These are phyloP conservation scores for Chiloscyllium punctatum DNA, from an alignment of 2,797 vertebrate genomes.

Conservation along the genomic window DNA sequence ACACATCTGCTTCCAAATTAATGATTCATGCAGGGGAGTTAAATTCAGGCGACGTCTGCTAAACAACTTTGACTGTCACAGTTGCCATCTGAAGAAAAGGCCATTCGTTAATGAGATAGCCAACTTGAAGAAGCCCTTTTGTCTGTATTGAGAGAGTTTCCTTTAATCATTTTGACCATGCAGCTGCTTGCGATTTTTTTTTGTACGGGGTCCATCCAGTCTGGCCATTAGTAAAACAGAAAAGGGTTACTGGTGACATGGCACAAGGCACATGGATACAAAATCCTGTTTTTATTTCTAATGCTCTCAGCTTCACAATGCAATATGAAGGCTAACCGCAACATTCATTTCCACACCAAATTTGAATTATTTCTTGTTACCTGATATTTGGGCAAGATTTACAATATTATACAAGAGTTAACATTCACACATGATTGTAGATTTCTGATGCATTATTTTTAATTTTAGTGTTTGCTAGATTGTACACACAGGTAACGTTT, in stretches of 20 bases:
- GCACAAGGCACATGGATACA: background rate
- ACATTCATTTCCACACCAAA: background rate
- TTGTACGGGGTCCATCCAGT: background rate
- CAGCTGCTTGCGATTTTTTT: background rate
- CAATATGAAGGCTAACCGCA: background rate
- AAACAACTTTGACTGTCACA: background rate
- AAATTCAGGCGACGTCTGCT: background rate
- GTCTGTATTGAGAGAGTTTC: background rate
- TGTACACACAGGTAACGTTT: background rate
- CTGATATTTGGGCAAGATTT: background rate
- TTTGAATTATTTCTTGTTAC: background rate
- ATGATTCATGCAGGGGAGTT: slow-evolving; percentile 8
- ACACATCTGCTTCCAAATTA: background rate
- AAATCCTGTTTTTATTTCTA: background rate
- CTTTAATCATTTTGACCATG: background rate
- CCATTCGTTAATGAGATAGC: background rate
- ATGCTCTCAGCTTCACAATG: background rate
- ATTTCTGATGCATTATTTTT: background rate
- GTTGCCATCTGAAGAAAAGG: background rate
- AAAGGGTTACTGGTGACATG: background rate
- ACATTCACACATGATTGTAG: background rate
- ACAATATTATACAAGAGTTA: background rate
- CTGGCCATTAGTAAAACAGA: background rate
- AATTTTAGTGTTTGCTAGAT: background rate
- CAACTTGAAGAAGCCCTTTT: background rate